Conservation (phyloP, 2,888 invertebrate genomes). For the Patella pellucida region DNA sequence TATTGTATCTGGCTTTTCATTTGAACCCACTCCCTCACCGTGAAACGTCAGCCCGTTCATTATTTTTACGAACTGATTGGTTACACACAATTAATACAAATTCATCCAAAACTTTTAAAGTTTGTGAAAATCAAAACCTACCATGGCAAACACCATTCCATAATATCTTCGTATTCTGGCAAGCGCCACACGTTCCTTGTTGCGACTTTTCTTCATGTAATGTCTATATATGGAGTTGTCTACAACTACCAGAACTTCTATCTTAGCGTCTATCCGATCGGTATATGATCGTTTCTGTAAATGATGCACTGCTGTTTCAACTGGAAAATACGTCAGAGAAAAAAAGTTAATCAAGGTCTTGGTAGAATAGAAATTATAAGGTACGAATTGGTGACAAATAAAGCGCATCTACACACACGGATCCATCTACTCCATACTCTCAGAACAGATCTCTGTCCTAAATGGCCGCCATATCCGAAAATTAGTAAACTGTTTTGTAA, state of each 20-base stretch:
- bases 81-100: background rate
- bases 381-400: too few relatives aligned
- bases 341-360: too few relatives aligned
- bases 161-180: constrained; percentile 47
- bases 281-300: constrained; percentile 1
- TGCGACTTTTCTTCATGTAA: constrained; percentile 37
- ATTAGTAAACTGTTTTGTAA: too few relatives aligned
- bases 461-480: too few relatives aligned
- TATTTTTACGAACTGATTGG: too few relatives aligned
- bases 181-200: constrained; percentile 38
- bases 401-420: too few relatives aligned
- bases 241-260: constrained; percentile 51
- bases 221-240: constrained; percentile 53
- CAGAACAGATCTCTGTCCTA: too few relatives aligned
- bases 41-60: too few relatives aligned
- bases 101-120: background rate
- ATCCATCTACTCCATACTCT: too few relatives aligned
- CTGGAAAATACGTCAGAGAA: background rate
- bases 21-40: too few relatives aligned
- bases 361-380: too few relatives aligned
- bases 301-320: background rate
- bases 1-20: too few relatives aligned
- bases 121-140: constrained; percentile 28
- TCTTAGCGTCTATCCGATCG: constrained; percentile 30
- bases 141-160: constrained; percentile 53